Evolutionary conservation across 2,113 vertebrate species (phyloP), one percentile per base, ranked within the genome.

Genomic region (Excalfactoria chinensis): DNA sequence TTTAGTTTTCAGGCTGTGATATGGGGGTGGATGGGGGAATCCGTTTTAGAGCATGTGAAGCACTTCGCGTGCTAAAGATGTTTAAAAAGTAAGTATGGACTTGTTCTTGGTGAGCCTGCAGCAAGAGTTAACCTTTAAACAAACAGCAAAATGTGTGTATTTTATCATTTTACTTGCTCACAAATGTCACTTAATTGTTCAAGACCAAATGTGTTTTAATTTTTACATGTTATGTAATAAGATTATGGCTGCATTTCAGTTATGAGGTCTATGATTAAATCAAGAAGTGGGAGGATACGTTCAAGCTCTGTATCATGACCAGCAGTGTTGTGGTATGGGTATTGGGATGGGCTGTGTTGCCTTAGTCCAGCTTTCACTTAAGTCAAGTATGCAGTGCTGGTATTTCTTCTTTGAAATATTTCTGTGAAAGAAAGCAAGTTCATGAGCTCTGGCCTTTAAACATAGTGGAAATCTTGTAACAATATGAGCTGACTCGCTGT

Each of bases 11-110:
- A 75, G 46, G 2, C 21, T 51, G 16, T 49, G 16, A 13, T 66
- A 21, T 1, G 2, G 7, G 4, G 9, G 17, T 6, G 25, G 16
- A 22, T 30, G 66, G 7, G 7, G 7, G 53, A 58, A 40, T 62
- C 6, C 2, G 4, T 43, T 74, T n/a, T 22, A n/a, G 37, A 81
- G 26, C 15, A 19, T 43, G 19, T 55, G 10, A 53, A 76, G 41
- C 8, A 18, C 11, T 62, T 59, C 10, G 2, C 22, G 17, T 84
- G 32, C 28, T 73, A 4, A 34, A 83, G 26, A 21, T n/a, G 4
- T 0, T 0, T 7, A 11, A 34, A 2, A 10, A 64, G 5, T 60
- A 13, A 40, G 21, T 23, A 26, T 2, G 20, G 12, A 32, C 63
- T 84, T 68, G 5, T 46, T 78, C 25, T 20, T 71, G 49, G 8